phyloP scores from a whole-genome alignment of 1,140 invertebrate genomes.

The Yoshiicerus persimilis region DNA sequence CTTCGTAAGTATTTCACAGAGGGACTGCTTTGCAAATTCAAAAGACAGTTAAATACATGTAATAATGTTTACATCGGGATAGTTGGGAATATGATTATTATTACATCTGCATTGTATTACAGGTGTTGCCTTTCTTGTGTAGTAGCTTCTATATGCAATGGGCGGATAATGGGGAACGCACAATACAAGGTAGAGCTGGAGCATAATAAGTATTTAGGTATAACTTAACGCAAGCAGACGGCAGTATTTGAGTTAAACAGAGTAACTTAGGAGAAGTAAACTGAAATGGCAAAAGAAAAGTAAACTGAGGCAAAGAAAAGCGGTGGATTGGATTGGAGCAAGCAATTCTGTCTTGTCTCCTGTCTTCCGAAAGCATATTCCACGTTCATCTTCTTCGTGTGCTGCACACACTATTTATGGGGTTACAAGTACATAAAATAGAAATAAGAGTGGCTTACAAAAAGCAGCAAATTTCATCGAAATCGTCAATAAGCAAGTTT shows the following conservation, averaged over 20 bases:
- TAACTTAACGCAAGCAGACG: neutral
- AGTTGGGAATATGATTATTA: no score
- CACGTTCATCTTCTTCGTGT: conserved; percentile 20
- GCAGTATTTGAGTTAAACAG: neutral
- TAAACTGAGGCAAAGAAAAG: neutral
- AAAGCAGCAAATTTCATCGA: conserved; percentile 41
- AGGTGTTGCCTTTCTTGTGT: no score
- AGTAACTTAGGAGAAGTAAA: neutral
- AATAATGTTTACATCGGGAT: no score
- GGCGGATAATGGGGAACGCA: no score
- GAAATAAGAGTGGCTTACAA: conserved; percentile 13
- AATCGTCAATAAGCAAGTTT: conserved; percentile 44
- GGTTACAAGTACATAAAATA: conserved; percentile 42
- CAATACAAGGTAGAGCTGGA: neutral
- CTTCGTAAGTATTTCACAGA: no score
- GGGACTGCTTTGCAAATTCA: no score
- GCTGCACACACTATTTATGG: conserved; percentile 40
- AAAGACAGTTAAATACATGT: no score
- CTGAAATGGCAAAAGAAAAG: neutral
- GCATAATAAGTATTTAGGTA: neutral
- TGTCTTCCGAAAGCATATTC: conserved; percentile 19
- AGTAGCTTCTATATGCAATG: no score
- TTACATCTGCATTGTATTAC: no score
- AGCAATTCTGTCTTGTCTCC: conserved; percentile 11
- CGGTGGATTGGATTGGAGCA: neutral